A percentile compares a stretch with the other conserved stretches of the same genome.
These are phyloP conservation scores for Balanococcus diminutus DNA, from an alignment of 2,888 invertebrate genomes.

Conservation along the genomic window DNA sequence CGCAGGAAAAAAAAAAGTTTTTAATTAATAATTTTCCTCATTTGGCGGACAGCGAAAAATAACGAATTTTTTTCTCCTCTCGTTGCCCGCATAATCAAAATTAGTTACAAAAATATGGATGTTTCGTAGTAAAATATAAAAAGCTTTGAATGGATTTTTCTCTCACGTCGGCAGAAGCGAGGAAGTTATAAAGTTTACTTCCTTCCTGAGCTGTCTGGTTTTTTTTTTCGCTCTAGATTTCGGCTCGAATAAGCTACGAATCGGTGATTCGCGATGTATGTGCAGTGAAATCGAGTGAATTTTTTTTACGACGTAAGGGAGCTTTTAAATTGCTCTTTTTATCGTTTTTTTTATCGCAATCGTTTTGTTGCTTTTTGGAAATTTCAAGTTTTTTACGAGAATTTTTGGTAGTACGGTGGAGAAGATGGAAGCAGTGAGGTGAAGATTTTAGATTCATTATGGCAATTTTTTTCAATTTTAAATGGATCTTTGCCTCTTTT, in stretches of 20 bases:
- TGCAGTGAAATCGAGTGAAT: not conserved
- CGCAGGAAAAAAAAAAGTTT: not conserved
- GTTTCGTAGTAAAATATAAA: not conserved
- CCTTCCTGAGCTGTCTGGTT: not conserved
- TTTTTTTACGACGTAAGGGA: not conserved
- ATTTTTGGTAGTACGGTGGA: not conserved
- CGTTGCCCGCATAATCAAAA: not conserved
- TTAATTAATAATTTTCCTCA: slow-evolving; percentile 23
- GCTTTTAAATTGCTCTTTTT: not conserved
- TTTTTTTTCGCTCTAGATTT: not conserved
- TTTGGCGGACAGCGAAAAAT: not conserved
- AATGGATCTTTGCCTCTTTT: not conserved
- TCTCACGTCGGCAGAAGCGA: not conserved
- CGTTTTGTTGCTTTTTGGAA: not conserved
- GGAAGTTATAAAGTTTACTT: not conserved
- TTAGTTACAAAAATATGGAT: slow-evolving; percentile 7
- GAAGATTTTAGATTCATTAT: not conserved
- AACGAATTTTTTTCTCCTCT: not conserved
- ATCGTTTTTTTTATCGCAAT: not conserved
- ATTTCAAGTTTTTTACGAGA: not conserved
- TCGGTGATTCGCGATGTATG: not conserved
- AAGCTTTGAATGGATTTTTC: not conserved
- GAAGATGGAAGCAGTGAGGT: not conserved
- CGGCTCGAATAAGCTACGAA: not conserved
- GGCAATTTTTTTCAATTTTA: not conserved